phyloP scores from a whole-genome alignment of 1,140 invertebrate species.

The Eulimnadia texana region DNA sequence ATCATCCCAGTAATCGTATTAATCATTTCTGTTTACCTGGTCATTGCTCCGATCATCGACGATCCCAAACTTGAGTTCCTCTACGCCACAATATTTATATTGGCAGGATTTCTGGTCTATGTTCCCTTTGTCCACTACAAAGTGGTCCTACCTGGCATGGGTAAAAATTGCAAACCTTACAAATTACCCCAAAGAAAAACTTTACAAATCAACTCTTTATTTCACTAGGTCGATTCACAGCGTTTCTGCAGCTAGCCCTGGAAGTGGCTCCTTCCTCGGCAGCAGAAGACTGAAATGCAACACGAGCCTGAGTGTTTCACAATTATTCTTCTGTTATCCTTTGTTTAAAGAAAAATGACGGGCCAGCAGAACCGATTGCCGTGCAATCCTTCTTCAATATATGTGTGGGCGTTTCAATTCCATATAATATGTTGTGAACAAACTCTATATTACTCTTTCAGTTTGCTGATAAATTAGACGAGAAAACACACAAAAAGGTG shows the following conservation, averaged over 20 bases:
- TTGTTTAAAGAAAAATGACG: background rate
- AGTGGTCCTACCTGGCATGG: constrained; percentile 23
- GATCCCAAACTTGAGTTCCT: constrained; percentile 79
- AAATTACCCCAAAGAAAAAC: constrained; percentile 20
- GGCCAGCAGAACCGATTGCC: background rate
- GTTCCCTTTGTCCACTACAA: constrained; percentile 36
- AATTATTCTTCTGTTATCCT: too few species aligned
- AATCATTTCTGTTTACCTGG: constrained; percentile 74
- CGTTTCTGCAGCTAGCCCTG: constrained; percentile 75
- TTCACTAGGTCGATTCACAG: constrained; percentile 68
- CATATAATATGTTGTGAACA: background rate
- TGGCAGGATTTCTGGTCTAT: constrained; percentile 71
- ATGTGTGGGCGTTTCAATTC: too few species aligned
- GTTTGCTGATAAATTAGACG: too few species aligned
- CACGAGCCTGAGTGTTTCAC: too few species aligned
- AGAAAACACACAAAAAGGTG: too few species aligned
- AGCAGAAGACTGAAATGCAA: background rate
- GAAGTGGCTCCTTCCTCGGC: constrained; percentile 79
- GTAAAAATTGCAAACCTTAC: constrained; percentile 20
- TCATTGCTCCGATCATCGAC: constrained; percentile 82
- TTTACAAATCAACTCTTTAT: too few species aligned
- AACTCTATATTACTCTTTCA: too few species aligned
- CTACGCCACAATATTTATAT: constrained; percentile 76
- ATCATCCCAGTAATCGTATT: constrained; percentile 77
- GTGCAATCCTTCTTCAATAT: background rate